Conservation (phyloP, 2,888 invertebrate genomes). For the Zhuqinia jingwanae region DNA sequence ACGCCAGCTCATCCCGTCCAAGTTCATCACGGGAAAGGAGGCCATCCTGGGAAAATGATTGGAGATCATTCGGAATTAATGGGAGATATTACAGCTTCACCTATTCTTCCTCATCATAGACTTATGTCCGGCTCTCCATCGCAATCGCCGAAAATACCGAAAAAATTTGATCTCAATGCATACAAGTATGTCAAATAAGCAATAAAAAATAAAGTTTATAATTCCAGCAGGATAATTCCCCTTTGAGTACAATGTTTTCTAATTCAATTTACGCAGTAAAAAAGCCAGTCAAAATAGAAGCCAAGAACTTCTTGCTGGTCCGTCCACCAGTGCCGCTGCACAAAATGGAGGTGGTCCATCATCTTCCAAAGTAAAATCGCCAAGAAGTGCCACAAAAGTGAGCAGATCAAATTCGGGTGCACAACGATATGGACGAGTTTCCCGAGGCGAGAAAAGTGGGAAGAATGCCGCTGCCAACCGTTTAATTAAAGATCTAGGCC, state of each 20-base stretch:
- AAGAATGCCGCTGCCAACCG: constrained; percentile 46
- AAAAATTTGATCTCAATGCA: constrained; percentile 78
- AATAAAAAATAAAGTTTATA: background rate
- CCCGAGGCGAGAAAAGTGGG: constrained; percentile 57
- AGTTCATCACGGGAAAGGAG: constrained; percentile 31
- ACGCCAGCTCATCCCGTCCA: constrained; percentile 54
- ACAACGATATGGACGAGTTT: constrained; percentile 67
- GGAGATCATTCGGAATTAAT: constrained; percentile 51
- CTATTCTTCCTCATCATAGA: constrained; percentile 62
- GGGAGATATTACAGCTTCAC: constrained; percentile 71
- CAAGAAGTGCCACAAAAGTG: constrained; percentile 68
- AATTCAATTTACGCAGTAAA: constrained; percentile 64
- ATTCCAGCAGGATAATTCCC: background rate
- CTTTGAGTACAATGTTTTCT: no score
- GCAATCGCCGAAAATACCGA: constrained; percentile 76
- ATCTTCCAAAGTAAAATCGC: constrained; percentile 60
- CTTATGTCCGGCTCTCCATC: constrained; percentile 66
- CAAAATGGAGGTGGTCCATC: constrained; percentile 61
- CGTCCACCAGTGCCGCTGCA: constrained; percentile 74
- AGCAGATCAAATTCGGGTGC: constrained; percentile 77
- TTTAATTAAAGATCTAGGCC: constrained; percentile 66
- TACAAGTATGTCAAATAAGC: constrained; percentile 72
- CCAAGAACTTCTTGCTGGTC: constrained; percentile 73
- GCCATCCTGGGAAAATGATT: background rate
- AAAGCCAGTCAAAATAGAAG: constrained; percentile 68